Conservation (phyloP, 2,113 vertebrate species). For the Polypterus bichir region DNA sequence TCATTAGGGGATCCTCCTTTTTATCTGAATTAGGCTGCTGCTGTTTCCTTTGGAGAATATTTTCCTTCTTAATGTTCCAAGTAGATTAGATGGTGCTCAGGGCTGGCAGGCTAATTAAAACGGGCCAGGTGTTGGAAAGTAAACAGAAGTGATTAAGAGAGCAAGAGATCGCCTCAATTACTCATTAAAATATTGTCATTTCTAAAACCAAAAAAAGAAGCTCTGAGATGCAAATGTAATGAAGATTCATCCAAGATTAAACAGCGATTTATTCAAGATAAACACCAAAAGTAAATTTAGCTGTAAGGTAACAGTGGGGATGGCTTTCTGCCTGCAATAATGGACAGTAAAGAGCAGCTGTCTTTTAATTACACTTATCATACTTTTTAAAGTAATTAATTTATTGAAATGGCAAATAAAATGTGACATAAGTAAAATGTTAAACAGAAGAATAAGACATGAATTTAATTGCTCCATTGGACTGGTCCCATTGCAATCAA, state of each 20-base stretch:
- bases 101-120: conserved; percentile 33
- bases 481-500: no score
- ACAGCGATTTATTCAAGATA: conserved; percentile 15
- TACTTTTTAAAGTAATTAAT: no score
- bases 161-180: conserved; percentile 21
- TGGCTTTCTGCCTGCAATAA: no score
- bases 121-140: conserved; percentile 35
- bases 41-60: conserved; percentile 20
- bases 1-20: conserved; percentile 37
- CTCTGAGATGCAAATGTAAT: conserved; percentile 27
- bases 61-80: conserved; percentile 36
- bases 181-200: conserved; percentile 26
- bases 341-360: no score
- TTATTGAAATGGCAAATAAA: no score
- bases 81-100: conserved; percentile 36
- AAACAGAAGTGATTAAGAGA: conserved; percentile 27
- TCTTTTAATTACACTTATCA: no score
- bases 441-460: no score
- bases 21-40: conserved; percentile 30
- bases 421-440: no score
- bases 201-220: conserved; percentile 21
- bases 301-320: conserved; percentile 15
- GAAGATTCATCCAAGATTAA: conserved; percentile 24
- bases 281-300: conserved; percentile 8
- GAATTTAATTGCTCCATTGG: no score